Percentiles rank a stretch among this genome's conserved stretches.
Evolutionary conservation across 2,888 invertebrate species (phyloP).

Genomic region (Asteroscopus sphinx): DNA sequence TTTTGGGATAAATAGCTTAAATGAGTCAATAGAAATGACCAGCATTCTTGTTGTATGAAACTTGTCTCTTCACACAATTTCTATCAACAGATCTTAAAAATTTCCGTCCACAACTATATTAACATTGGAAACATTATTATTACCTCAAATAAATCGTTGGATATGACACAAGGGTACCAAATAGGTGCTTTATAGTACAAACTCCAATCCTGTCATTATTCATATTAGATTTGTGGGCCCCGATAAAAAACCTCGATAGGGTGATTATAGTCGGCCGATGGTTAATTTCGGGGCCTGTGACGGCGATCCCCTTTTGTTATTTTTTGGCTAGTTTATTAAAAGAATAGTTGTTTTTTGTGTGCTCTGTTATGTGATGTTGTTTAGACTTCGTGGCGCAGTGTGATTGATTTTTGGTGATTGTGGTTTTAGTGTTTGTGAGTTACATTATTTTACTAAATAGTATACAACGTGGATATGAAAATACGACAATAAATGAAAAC

Average conservation of each 20-base stretch:
- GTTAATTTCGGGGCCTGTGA: constrained; percentile 79
- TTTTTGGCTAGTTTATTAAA: constrained; percentile 65
- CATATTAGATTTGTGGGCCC: constrained; percentile 83
- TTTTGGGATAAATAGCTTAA: too few species aligned
- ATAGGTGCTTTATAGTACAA: constrained; percentile 73
- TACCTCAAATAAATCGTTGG: constrained; percentile 64
- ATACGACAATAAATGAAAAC: too few species aligned
- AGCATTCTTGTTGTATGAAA: background rate
- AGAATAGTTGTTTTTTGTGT: constrained; percentile 62
- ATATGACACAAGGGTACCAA: constrained; percentile 70
- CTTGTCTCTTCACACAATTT: constrained; percentile 12
- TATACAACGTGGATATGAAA: too few species aligned
- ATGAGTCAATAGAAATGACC: too few species aligned
- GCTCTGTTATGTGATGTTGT: constrained; percentile 33
- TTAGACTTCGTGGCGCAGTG: constrained; percentile 49
- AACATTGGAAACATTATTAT: constrained; percentile 56
- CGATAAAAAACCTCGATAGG: constrained; percentile 79
- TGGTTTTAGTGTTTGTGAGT: background rate
- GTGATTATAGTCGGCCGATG: constrained; percentile 75
- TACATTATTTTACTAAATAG: constrained; percentile 7
- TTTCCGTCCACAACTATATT: constrained; percentile 25
- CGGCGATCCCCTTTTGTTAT: constrained; percentile 67
- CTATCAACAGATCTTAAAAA: constrained; percentile 14
- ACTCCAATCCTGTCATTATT: constrained; percentile 81
- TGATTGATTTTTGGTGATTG: constrained; percentile 34